Evolutionary conservation across 1,140 invertebrate species (phyloP), one percentile per base, ranked within the genome.

Genomic region (Carposina sasakii): DNA sequence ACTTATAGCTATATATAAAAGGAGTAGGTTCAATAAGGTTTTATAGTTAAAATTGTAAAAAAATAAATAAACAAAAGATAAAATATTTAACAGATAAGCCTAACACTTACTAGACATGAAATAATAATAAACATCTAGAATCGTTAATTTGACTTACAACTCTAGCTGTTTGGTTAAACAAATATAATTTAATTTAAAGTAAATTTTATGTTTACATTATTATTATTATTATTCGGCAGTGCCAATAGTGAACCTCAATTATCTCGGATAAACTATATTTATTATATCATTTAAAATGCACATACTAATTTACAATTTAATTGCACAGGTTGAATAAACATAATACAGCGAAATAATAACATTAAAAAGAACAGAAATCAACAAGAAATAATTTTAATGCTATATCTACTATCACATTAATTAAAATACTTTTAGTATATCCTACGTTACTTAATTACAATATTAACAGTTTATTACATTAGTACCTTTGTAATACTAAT

Each of bases 321-420:
- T 34, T 16, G 8, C 13, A 43, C 3, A 39, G 9, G 19, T 16
- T 56, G 2, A 61, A 58, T 57, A 34, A 21, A 33, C 26, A 49
- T 41, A 43, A 26, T 51, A 12, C 28, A 24, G 39, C 23, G 54
- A 48, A 54, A 10, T 36, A 34, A 19, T 47, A 43, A 42, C 10
- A 34, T n/a, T 26, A 43, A 22, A 45, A 41, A 40, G 43, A 39
- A 46, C 16, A 49, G 13, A 23, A 26, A 21, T 41, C 8, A 30
- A 57, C n/a, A n/a, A n/a, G n/a, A n/a, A n/a, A n/a, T n/a, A n/a
- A n/a, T n/a, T n/a, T n/a, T n/a, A n/a, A n/a, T n/a, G n/a, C 68
- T 76, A 78, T 62, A 60, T 45, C 76, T 82, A 82, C 75, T 82
- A 82, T 82, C 78, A 82, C 78, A 82, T 77, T 67, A 63, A 81